A percentile compares a stretch with the other conserved stretches of the same genome.
Conservation (phyloP, 1,140 invertebrate species). For the Teleogryllus occipitalis region DNA sequence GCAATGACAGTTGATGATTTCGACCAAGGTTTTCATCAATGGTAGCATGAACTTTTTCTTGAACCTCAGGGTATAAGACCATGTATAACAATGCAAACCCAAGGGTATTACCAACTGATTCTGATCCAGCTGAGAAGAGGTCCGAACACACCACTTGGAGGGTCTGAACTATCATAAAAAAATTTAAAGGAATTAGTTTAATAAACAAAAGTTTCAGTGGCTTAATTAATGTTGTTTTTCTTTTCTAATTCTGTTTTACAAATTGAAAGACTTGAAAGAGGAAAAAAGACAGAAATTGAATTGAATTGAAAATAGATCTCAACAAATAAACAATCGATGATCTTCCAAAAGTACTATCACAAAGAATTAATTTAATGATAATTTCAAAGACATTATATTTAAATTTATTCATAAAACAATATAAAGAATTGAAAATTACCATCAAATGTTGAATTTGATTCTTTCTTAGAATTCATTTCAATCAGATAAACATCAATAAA, state of each 20-base stretch:
- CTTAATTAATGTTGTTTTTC: background rate
- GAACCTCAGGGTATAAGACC: conserved; percentile 37
- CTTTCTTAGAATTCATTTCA: conserved; percentile 36
- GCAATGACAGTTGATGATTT: conserved; percentile 43
- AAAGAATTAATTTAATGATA: too few relatives aligned
- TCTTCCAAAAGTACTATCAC: too few relatives aligned
- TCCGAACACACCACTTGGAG: conserved; percentile 28
- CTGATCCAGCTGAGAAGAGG: conserved; percentile 43
- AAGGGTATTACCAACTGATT: conserved; percentile 42
- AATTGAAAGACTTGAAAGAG: too few relatives aligned
- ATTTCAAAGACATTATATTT: too few relatives aligned
- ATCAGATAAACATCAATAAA: conserved; percentile 61
- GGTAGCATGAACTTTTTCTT: conserved; percentile 46
- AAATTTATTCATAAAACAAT: too few relatives aligned
- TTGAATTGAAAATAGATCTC: too few relatives aligned
- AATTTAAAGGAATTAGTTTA: background rate
- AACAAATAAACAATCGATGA: too few relatives aligned
- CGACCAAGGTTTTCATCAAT: conserved; percentile 55
- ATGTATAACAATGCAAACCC: conserved; percentile 39
- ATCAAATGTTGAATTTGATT: background rate
- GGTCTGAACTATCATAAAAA: conserved; percentile 12
- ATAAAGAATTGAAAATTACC: background rate
- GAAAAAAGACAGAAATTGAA: too few relatives aligned
- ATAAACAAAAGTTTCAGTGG: background rate
- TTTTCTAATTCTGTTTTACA: background rate